Evolutionary conservation across 92 coral and sea anemone species (phyloP), one percentile per base, ranked within the genome.

Genomic region (Phenganax marumi): DNA sequence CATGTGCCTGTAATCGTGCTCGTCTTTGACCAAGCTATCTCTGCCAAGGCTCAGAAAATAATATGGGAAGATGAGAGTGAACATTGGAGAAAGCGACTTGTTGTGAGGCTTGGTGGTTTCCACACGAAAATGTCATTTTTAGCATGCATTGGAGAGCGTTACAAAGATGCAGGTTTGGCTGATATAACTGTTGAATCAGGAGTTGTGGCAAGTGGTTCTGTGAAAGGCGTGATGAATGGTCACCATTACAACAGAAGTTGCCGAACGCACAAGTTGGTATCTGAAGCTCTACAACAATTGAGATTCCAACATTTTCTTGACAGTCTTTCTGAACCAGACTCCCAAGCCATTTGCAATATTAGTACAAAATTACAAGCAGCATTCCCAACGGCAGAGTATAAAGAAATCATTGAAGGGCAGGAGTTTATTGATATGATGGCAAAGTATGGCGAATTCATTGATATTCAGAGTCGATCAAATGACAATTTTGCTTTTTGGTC

Each of bases 21-120:
- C 7, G 93, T 87, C 3, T 84, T 90, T 76, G 93, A 90, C 62
- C 90, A 89, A 65, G 92, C 92, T 12, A 87, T 87, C 22, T 87
- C 84, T 82, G 87, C 92, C 54, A 85, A 90, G 58, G 93, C 90
- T 8, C 79, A 81, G 16, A 90, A 90, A 75, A 88, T 91, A 11
- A n/a, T 25, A 13, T 85, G 91, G 90, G 85, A 91, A 63, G 91
- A 88, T 54, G 69, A 76, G 7, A 76, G 14, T 55, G 14, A 54
- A 52, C 89, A 83, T 33, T 49, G 73, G 68, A 87, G 81, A 62
- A 73, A 62, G 25, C 86, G 54, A 60, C 65, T 88, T 47, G 76
- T 90, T 10, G 50, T 61, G 14, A 75, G 87, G 50, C 87, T 91
- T 87, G 89, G 92, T 43, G 74, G 73, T 57, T 91, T 91, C 73